phyloP scores from a whole-genome alignment of 2,797 vertebrate species.

The Channa striata region DNA sequence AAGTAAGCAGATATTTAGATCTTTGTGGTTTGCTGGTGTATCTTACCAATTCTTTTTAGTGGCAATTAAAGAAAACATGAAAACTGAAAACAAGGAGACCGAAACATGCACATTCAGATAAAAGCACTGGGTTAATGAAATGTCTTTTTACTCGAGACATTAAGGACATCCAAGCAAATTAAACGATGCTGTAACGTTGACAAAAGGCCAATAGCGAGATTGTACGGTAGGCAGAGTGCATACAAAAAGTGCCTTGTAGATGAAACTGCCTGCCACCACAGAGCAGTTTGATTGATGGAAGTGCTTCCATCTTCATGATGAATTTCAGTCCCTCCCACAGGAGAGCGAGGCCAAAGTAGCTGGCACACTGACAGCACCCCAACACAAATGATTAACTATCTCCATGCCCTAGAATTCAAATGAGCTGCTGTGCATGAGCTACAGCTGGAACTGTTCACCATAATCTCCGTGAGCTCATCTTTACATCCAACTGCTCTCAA shows the following conservation, averaged over 20 bases:
- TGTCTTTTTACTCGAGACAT: slow-evolving; percentile 22
- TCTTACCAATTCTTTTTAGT: too few species aligned
- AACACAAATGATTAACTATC: slow-evolving; percentile 51
- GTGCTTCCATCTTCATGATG: slow-evolving; percentile 72
- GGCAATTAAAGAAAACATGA: neutral
- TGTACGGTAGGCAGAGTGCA: neutral
- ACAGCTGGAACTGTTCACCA: slow-evolving; percentile 9
- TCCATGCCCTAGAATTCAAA: slow-evolving; percentile 48
- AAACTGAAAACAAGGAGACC: slow-evolving; percentile 1
- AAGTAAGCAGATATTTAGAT: slow-evolving; percentile 49
- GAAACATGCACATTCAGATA: slow-evolving; percentile 7
- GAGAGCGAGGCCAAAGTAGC: slow-evolving; percentile 32
- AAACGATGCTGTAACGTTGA: slow-evolving; percentile 3
- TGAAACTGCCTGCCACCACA: slow-evolving; percentile 27
- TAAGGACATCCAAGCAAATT: slow-evolving; percentile 23
- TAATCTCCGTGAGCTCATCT: neutral
- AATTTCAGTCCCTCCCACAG: slow-evolving; percentile 27
- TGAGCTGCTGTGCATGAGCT: slow-evolving; percentile 12
- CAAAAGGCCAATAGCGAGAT: slow-evolving; percentile 12
- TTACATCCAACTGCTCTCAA: neutral
- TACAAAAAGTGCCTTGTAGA: slow-evolving; percentile 33
- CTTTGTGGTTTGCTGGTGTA: too few species aligned
- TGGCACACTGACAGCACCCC: slow-evolving; percentile 53
- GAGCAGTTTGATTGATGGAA: slow-evolving; percentile 65
- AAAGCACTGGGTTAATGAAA: neutral